phyloP scores from a whole-genome alignment of 2,113 vertebrate genomes.

The Rostratula benghalensis region DNA sequence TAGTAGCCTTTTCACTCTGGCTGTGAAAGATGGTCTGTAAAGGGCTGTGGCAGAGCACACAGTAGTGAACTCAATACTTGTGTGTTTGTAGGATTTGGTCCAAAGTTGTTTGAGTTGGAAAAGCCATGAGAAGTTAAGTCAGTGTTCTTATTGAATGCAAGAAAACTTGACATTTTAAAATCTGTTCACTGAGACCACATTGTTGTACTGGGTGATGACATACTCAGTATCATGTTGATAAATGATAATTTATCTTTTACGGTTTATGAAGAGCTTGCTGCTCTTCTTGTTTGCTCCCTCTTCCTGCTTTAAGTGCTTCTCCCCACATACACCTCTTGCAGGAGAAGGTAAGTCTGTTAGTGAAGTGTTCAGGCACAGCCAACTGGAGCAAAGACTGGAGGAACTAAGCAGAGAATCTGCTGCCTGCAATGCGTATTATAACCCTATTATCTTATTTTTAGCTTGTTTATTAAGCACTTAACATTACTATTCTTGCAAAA shows the following conservation, averaged over 20 bases:
- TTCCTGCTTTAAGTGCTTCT: neutral
- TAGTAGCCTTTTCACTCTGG: neutral
- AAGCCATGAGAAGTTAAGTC: neutral
- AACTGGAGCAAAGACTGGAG: neutral
- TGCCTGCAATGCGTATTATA: neutral
- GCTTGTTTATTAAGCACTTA: neutral
- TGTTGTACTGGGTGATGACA: neutral
- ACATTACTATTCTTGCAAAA: neutral
- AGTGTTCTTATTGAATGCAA: neutral
- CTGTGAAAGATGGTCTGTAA: slow-evolving; percentile 38
- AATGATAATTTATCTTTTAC: neutral
- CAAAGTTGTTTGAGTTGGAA: neutral
- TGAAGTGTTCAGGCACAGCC: neutral
- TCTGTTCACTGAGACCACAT: neutral
- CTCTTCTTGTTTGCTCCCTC: neutral
- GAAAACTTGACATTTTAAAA: neutral
- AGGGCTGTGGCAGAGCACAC: neutral
- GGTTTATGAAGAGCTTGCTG: neutral
- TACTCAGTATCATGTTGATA: neutral
- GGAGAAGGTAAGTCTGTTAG: neutral
- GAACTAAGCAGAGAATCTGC: neutral
- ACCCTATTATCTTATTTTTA: neutral
- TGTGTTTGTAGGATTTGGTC: neutral
- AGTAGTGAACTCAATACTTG: neutral
- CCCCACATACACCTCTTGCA: neutral